These are phyloP conservation scores for Drosophila pegasa DNA, from an alignment of 2,888 invertebrate species.

Conservation along the genomic window DNA sequence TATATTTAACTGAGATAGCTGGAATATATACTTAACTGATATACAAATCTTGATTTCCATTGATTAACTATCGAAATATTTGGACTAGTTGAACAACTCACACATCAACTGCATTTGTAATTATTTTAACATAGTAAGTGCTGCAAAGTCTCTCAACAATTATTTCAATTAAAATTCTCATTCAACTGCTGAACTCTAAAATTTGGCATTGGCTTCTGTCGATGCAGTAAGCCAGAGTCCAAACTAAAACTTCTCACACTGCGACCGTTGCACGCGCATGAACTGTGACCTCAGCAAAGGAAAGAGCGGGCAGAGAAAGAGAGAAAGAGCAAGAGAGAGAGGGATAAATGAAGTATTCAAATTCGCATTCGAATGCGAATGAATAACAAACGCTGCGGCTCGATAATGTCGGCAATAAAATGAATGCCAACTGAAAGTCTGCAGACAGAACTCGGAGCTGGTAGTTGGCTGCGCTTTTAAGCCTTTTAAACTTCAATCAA, in stretches of 20 bases:
- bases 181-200: conserved; percentile 8
- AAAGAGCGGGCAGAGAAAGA: background rate
- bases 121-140: background rate
- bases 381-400: conserved; percentile 46
- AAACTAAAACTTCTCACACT: conserved; percentile 50
- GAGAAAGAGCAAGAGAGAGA: background rate
- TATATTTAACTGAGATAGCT: too few species aligned
- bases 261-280: conserved; percentile 59
- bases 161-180: conserved; percentile 17
- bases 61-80: background rate
- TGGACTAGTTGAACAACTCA: background rate
- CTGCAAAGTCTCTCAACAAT: background rate
- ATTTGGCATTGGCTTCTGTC: conserved; percentile 35
- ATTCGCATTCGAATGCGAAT: conserved; percentile 63
- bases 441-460: conserved; percentile 53
- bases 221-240: background rate
- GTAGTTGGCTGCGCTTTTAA: conserved; percentile 75
- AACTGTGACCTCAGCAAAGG: conserved; percentile 61
- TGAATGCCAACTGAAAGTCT: conserved; percentile 76
- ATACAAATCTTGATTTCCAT: background rate
- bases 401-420: conserved; percentile 78
- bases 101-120: background rate
- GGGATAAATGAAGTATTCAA: conserved; percentile 67
- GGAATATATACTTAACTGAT: background rate
- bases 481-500: conserved; percentile 78